Evolutionary conservation across 2,797 vertebrate genomes (phyloP).

Genomic region (Chaetophractus vellerosus): DNA sequence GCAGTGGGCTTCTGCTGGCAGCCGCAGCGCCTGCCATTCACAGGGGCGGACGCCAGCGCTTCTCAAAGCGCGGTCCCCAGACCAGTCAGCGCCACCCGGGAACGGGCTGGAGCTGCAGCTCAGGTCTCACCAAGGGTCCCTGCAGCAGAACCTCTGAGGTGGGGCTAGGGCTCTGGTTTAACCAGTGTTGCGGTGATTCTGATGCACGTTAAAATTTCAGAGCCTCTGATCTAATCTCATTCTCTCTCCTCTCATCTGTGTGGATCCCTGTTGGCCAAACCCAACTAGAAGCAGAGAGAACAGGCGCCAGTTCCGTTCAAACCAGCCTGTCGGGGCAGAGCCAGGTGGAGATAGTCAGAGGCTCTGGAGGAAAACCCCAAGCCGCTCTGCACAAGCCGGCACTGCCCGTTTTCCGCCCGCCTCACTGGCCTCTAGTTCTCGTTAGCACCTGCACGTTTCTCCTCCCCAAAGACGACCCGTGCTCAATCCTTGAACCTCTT

Average conservation of each 20-base stretch:
- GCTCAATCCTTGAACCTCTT: not conserved
- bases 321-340: not conserved
- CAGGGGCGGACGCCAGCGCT: no score
- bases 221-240: not conserved
- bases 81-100: no score
- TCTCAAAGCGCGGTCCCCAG: no score
- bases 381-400: fast-evolving
- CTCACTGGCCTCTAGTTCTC: not conserved
- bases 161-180: not conserved
- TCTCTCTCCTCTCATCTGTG: not conserved
- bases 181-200: not conserved
- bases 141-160: not conserved
- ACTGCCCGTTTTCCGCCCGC: not conserved
- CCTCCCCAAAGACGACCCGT: not conserved
- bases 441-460: not conserved
- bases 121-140: not conserved
- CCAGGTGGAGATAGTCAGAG: not conserved
- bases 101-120: not conserved
- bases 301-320: not conserved
- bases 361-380: not conserved
- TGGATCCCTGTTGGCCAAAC: not conserved
- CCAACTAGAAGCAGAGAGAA: not conserved
- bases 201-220: not conserved
- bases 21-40: no score
- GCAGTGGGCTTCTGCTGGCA: no score